phyloP scores from a whole-genome alignment of 2,113 vertebrate species.

The Seriola dumerili region DNA sequence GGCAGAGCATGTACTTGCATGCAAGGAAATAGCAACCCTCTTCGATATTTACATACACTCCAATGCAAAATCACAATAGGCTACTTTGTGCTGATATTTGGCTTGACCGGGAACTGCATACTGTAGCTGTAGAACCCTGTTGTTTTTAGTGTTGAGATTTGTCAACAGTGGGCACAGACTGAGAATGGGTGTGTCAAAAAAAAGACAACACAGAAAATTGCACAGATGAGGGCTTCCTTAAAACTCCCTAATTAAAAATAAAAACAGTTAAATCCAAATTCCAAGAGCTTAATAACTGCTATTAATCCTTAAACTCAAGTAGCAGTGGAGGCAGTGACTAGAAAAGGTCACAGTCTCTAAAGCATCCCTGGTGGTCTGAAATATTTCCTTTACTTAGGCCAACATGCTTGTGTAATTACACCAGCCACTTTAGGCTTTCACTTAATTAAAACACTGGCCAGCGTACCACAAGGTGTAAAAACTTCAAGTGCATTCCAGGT shows the following conservation, averaged over 20 bases:
- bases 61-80: conserved; percentile 38
- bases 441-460: conserved; percentile 68
- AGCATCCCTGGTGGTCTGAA: conserved; percentile 62
- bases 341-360: conserved; percentile 50
- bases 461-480: conserved; percentile 57
- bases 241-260: neutral
- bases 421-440: conserved; percentile 52
- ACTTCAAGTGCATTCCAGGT: conserved; percentile 61
- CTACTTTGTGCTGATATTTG: conserved; percentile 10
- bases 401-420: conserved; percentile 47
- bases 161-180: neutral
- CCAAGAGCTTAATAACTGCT: conserved; percentile 31
- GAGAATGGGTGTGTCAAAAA: neutral
- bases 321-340: neutral
- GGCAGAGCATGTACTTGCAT: conserved; percentile 52
- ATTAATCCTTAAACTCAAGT: conserved; percentile 48
- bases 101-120: conserved; percentile 11
- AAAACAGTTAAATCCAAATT: conserved; percentile 22
- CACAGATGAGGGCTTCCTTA: conserved; percentile 1
- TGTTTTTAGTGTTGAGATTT: conserved; percentile 19
- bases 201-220: neutral
- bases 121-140: neutral
- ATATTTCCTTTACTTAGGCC: conserved; percentile 52
- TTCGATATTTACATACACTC: conserved; percentile 60
- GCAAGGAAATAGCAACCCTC: conserved; percentile 31